These are phyloP conservation scores for Calliopsis andreniformis DNA, from an alignment of 1,140 invertebrate genomes.

Conservation along the genomic window DNA sequence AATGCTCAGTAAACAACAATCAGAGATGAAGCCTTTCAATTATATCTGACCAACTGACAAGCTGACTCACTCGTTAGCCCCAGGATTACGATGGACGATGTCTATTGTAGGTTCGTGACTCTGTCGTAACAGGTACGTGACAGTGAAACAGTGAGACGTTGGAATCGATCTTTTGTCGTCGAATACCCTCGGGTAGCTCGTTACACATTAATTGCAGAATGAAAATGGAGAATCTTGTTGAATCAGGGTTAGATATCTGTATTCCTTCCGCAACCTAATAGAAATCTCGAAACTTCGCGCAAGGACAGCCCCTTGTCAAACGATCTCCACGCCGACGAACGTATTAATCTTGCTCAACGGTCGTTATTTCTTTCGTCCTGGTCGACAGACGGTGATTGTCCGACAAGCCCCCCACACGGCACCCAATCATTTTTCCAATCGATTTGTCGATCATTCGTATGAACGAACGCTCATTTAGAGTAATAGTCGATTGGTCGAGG, in stretches of 20 bases:
- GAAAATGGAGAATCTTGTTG: neutral
- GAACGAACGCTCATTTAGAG: conserved; percentile 7
- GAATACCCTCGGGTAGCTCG: neutral
- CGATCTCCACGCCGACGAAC: neutral
- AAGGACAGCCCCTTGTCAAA: neutral
- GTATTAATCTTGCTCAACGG: conserved; percentile 24
- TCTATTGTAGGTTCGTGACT: neutral
- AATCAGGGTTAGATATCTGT: neutral
- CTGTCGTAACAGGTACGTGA: neutral
- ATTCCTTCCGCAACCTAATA: neutral
- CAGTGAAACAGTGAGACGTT: neutral
- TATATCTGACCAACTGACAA: conserved; percentile 16
- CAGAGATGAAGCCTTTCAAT: too few species aligned
- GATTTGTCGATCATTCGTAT: conserved; percentile 42
- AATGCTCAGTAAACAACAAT: too few species aligned
- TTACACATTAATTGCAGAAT: neutral
- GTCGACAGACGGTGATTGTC: conserved; percentile 10
- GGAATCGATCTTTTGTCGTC: neutral
- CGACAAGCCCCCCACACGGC: conserved; percentile 1
- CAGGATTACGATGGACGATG: neutral
- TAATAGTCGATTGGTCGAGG: conserved; percentile 5
- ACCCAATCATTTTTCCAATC: conserved; percentile 45
- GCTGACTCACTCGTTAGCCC: conserved; percentile 8
- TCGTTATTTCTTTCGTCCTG: conserved; percentile 25
- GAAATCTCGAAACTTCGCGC: neutral